Evolutionary conservation across 2,113 vertebrate genomes (phyloP), one percentile per base, ranked within the genome.

Genomic region (Odocoileus hemionus): DNA sequence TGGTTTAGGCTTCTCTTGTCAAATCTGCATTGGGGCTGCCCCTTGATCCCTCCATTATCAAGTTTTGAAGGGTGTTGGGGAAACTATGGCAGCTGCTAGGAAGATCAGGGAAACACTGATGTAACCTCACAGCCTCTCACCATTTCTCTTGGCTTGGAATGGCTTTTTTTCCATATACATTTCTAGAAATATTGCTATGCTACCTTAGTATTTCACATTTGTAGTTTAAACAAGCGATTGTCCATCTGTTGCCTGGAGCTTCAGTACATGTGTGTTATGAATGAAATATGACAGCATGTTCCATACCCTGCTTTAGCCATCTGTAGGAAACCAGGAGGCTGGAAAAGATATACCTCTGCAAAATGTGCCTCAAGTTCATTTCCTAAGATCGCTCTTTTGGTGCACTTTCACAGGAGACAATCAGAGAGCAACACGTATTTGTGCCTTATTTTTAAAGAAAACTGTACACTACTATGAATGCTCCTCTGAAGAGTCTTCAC

Each of bases 141-240:
- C 97, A 94, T 80, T 70, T 45, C 98, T 97, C 86, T 94, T 91
- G 95, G 84, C 85, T 97, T 98, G 52, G 91, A 90, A 98, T 98
- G 96, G 89, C 92, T 70, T 94, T 28, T 45, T 98, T 98, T 97
- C 96, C 92, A 97, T 97, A 97, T 95, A 97, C 92, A 94, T 98
- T 98, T 98, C 97, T 98, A 98, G 98, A 98, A 98, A 97, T 96
- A 95, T 89, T 98, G 76, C 97, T 97, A 96, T 97, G 96, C 96
- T 98, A 98, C 98, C 97, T 98, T 97, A 96, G 97, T 95, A 97
- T 98, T 99, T 98, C 98, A 98, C 92, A 85, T 98, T 97, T 98
- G 97, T 98, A 97, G 98, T 97, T 98, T 96, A 97, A 98, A 96
- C 95, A 96, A 86, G 95, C 39, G 15, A n/a, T 98, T 98, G 94